Evolutionary conservation across 2,888 invertebrate genomes (phyloP).

Genomic region (Drosophila meridionalis): DNA sequence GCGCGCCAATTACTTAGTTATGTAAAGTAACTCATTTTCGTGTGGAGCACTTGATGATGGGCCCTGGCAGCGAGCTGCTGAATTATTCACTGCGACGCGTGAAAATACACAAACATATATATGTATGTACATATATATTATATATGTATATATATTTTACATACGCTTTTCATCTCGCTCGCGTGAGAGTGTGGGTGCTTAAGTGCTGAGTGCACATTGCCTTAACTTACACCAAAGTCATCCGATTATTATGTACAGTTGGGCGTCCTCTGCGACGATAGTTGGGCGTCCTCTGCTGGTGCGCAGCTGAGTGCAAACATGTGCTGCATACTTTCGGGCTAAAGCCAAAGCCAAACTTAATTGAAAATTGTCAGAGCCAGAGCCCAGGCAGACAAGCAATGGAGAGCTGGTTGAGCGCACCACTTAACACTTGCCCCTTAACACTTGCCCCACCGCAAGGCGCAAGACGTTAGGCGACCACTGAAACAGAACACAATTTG

Average conservation of each 20-base stretch:
- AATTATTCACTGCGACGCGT: constrained; percentile 74
- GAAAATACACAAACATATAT: constrained; percentile 64
- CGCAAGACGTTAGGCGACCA: not conserved
- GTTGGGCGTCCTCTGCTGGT: constrained; percentile 25
- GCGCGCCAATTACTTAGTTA: constrained; percentile 77
- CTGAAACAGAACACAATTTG: constrained; percentile 36
- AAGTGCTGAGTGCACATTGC: constrained; percentile 69
- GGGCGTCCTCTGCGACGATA: constrained; percentile 28
- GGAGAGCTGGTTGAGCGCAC: not conserved
- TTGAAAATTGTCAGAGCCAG: constrained; percentile 53
- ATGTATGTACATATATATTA: constrained; percentile 62
- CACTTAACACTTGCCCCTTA: constrained; percentile 24
- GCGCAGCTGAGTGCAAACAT: constrained; percentile 60
- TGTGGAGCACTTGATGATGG: constrained; percentile 53
- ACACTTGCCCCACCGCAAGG: constrained; percentile 4
- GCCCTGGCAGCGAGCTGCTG: constrained; percentile 25
- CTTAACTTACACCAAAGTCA: constrained; percentile 66
- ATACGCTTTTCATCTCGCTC: constrained; percentile 60
- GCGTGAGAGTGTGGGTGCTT: constrained; percentile 10
- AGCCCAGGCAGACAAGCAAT: too few species aligned
- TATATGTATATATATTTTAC: constrained; percentile 69
- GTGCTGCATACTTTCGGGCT: constrained; percentile 48
- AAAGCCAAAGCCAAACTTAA: constrained; percentile 52
- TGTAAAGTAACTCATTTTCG: constrained; percentile 78
- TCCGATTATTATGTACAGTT: constrained; percentile 69